Conservation (phyloP, 2,888 invertebrate genomes). For the Clivina fossor region DNA sequence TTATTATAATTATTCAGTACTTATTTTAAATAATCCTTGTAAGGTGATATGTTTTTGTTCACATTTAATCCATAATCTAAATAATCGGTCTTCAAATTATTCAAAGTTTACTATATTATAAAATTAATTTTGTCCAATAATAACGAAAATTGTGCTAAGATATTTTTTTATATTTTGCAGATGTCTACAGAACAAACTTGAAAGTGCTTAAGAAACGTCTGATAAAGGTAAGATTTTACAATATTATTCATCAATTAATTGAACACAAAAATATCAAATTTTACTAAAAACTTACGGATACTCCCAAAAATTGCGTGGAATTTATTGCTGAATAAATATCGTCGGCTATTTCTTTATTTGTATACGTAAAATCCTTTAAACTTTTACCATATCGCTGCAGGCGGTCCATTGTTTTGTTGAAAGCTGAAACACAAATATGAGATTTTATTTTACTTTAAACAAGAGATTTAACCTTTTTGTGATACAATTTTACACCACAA, state of each 20-base stretch:
- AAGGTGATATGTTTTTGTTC: no score
- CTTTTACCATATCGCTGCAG: conserved; percentile 78
- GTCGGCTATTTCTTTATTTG: conserved; percentile 90
- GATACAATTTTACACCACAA: background rate
- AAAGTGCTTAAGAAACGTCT: no score
- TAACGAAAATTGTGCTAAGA: no score
- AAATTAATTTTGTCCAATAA: no score
- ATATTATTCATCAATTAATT: background rate
- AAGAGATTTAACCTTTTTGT: background rate
- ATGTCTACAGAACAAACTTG: no score
- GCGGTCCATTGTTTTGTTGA: conserved; percentile 94
- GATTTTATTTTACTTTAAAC: background rate
- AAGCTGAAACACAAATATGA: conserved; percentile 62
- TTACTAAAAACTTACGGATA: conserved; percentile 91
- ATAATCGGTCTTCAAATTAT: no score
- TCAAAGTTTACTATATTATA: no score
- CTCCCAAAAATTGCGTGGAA: conserved; percentile 96
- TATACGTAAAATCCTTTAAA: conserved; percentile 94
- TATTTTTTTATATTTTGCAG: no score
- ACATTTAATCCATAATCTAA: no score
- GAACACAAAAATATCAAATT: background rate
- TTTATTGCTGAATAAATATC: conserved; percentile 98
- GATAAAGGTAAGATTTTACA: background rate
- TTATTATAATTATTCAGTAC: no score
- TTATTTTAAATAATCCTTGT: no score